phyloP scores from a whole-genome alignment of 2,113 vertebrate species.

The Phrynocephalus versicolor region DNA sequence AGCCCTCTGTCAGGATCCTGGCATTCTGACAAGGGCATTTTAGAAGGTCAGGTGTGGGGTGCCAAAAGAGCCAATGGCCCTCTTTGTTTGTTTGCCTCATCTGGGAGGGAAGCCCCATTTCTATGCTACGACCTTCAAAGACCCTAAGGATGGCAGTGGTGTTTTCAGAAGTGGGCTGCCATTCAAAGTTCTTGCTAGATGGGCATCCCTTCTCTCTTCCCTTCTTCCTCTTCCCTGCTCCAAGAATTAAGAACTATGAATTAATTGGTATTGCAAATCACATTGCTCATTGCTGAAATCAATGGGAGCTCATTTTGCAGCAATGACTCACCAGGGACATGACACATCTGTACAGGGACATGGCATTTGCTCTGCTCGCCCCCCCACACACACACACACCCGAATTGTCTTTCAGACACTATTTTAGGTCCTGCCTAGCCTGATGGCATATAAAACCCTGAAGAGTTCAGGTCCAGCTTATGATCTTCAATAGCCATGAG shows the following conservation, averaged over 20 bases:
- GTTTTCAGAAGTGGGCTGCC: neutral
- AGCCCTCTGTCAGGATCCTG: conserved; percentile 65
- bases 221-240: neutral
- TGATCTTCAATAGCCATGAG: neutral
- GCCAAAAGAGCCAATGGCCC: conserved; percentile 35
- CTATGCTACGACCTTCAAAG: neutral
- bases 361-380: neutral
- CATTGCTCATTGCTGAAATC: neutral
- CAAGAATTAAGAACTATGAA: neutral
- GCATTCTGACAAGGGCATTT: conserved; percentile 46
- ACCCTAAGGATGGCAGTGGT: neutral
- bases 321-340: neutral
- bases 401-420: neutral
- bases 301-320: neutral
- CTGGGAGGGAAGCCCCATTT: conserved; percentile 26
- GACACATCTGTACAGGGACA: neutral
- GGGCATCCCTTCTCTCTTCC: neutral
- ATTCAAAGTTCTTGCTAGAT: neutral
- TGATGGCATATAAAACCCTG: neutral
- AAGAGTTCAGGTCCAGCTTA: neutral
- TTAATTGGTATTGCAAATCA: neutral
- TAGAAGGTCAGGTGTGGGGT: conserved; percentile 50
- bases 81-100: conserved; percentile 27
- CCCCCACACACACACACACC: no score
- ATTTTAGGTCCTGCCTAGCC: neutral